These are phyloP conservation scores for Himalopsyche anomala DNA, from an alignment of 2,888 invertebrate species.

Conservation along the genomic window DNA sequence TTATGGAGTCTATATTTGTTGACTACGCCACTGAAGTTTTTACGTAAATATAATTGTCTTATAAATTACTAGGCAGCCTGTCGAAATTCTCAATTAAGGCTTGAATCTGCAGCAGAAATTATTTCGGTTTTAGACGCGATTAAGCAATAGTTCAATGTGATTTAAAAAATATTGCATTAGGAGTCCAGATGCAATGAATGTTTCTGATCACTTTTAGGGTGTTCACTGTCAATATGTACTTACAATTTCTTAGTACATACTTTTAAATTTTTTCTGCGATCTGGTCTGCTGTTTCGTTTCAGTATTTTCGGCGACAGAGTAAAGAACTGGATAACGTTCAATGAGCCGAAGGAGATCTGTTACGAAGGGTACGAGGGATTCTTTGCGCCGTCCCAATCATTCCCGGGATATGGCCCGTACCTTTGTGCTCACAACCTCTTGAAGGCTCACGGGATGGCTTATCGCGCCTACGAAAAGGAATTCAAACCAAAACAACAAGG, in stretches of 20 bases:
- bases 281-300: conserved; percentile 68
- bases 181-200: too few species aligned
- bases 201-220: too few species aligned
- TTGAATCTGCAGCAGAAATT: too few species aligned
- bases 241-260: too few species aligned
- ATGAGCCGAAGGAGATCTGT: conserved; percentile 78
- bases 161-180: too few species aligned
- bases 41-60: neutral
- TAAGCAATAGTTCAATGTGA: too few species aligned
- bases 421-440: conserved; percentile 80
- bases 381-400: conserved; percentile 74
- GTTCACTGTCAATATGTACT: too few species aligned
- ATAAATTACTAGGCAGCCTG: too few species aligned
- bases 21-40: conserved; percentile 72
- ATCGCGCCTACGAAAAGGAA: conserved; percentile 76
- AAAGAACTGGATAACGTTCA: conserved; percentile 80
- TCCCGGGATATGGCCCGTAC: conserved; percentile 75
- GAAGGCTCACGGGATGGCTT: conserved; percentile 81
- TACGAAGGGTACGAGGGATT: conserved; percentile 74
- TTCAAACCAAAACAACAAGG: conserved; percentile 71
- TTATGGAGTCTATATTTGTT: conserved; percentile 75
- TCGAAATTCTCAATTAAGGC: too few species aligned
- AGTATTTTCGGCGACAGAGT: conserved; percentile 74
- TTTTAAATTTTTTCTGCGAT: too few species aligned
- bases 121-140: too few species aligned